Evolutionary conservation across 2,797 vertebrate genomes (phyloP).

Genomic region (Glossophaga mutica): DNA sequence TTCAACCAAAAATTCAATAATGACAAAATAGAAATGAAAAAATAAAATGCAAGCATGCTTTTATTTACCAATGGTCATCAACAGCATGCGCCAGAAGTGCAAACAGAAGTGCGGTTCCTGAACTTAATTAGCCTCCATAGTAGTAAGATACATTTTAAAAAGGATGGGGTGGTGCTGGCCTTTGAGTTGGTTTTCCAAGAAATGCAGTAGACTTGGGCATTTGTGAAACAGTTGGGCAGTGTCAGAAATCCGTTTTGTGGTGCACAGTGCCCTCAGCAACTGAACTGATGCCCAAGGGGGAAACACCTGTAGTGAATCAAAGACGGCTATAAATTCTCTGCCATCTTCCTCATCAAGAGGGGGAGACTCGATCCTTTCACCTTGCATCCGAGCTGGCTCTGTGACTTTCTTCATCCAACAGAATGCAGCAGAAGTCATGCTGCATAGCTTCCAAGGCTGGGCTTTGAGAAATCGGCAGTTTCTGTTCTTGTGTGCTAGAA

Average conservation of each 20-base stretch:
- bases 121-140: background rate
- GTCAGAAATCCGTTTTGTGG: background rate
- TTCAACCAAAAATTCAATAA: background rate
- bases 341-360: background rate
- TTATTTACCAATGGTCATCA: background rate
- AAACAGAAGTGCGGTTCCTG: background rate
- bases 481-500: background rate
- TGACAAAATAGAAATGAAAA: background rate
- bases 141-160: background rate
- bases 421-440: background rate
- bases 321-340: background rate
- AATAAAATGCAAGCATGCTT: background rate
- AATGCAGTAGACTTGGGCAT: background rate
- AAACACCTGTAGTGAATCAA: background rate
- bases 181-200: constrained; percentile 16
- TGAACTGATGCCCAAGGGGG: background rate
- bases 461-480: background rate
- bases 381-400: background rate
- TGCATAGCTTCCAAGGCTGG: background rate
- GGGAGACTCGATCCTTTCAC: background rate
- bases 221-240: background rate
- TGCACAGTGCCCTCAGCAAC: background rate
- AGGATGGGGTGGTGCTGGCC: background rate
- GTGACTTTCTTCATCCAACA: background rate
- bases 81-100: background rate